Evolutionary conservation across 2,888 invertebrate genomes (phyloP).

Genomic region (Poecilobothrus nobilitatus): DNA sequence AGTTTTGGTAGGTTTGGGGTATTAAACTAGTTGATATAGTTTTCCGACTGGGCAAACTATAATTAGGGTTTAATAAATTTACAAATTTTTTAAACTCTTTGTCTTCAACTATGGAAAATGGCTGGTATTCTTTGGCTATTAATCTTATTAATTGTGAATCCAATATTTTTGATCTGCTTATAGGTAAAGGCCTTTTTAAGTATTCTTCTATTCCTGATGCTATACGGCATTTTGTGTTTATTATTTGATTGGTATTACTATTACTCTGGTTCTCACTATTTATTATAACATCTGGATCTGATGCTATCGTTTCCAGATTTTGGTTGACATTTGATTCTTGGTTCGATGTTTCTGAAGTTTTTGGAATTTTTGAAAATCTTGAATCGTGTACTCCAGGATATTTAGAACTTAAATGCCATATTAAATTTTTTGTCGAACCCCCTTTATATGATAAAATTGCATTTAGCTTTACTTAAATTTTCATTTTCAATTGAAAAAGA

Average conservation of each 20-base stretch:
- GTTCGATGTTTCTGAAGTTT: slow-evolving; percentile 11
- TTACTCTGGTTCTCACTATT: neutral
- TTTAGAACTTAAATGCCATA: neutral
- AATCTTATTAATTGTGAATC: slow-evolving; percentile 14
- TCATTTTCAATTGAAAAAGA: no score
- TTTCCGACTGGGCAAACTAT: slow-evolving; percentile 14
- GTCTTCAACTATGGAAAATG: slow-evolving; percentile 15
- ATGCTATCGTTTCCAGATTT: neutral
- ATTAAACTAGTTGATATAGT: slow-evolving; percentile 4
- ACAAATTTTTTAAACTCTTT: slow-evolving; percentile 13
- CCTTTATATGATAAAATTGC: neutral
- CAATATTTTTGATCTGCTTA: slow-evolving; percentile 3
- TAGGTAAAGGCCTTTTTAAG: slow-evolving; percentile 2
- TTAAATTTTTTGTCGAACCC: neutral
- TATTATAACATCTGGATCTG: neutral
- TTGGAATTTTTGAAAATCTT: neutral
- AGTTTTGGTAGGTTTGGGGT: neutral
- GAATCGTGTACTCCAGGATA: neutral
- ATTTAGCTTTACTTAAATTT: no score
- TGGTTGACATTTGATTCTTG: slow-evolving; percentile 11
- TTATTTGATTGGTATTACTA: neutral
- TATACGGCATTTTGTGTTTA: neutral
- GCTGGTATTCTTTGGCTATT: slow-evolving; percentile 15
- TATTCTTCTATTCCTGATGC: neutral
- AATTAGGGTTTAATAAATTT: neutral